Conservation (phyloP, 2,888 invertebrate genomes). For the Lithophane semibrunnea region DNA sequence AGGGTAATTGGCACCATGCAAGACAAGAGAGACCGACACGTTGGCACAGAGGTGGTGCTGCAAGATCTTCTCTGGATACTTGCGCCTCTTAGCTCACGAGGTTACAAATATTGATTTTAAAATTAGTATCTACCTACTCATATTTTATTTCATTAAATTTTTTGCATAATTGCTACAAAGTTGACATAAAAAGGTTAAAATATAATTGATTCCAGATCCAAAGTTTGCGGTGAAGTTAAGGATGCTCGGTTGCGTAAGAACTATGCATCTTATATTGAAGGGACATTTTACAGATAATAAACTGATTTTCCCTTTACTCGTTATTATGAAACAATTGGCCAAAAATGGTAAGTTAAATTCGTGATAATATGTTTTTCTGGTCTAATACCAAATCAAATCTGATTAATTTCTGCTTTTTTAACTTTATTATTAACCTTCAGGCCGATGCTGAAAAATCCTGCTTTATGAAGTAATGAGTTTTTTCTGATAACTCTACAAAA, state of each 20-base stretch:
- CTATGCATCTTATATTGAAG: slow-evolving; percentile 91
- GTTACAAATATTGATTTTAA: slow-evolving; percentile 73
- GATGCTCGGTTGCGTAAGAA: slow-evolving; percentile 90
- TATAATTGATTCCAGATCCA: slow-evolving; percentile 83
- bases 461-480: not conserved
- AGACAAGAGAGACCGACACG: slow-evolving; percentile 84
- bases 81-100: slow-evolving; percentile 88
- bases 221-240: slow-evolving; percentile 93
- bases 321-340: slow-evolving; percentile 91
- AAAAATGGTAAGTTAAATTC: slow-evolving; percentile 88
- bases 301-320: slow-evolving; percentile 90
- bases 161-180: not conserved
- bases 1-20: slow-evolving; percentile 85
- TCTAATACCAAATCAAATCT: not conserved
- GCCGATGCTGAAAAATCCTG: not conserved
- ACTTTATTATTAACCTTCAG: not conserved
- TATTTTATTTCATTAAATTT: slow-evolving; percentile 1
- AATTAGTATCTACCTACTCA: slow-evolving; percentile 8
- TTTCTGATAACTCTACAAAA: not conserved
- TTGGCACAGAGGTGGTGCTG: slow-evolving; percentile 85
- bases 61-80: slow-evolving; percentile 91
- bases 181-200: slow-evolving; percentile 6
- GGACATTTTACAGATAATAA: slow-evolving; percentile 91
- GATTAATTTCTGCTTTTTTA: slow-evolving; percentile 4
- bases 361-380: not conserved